A percentile compares a stretch with the other conserved stretches of the same genome.
These are phyloP conservation scores for Drosophila novamexicana DNA, from an alignment of 1,140 invertebrate species.

Conservation along the genomic window DNA sequence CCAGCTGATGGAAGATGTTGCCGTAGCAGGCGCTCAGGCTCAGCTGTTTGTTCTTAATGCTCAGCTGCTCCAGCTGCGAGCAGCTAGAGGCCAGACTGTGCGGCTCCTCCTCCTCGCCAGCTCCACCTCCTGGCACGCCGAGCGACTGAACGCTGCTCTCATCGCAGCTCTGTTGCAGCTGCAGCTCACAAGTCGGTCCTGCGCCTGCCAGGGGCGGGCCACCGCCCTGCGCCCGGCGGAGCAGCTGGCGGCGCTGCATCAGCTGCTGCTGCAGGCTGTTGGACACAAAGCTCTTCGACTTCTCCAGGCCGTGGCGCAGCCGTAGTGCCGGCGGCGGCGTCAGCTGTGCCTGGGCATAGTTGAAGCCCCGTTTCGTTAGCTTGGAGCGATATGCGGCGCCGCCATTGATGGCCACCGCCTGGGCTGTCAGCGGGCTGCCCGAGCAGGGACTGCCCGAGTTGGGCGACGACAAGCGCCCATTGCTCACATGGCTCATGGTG, in stretches of 20 bases:
- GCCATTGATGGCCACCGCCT: constrained; percentile 63
- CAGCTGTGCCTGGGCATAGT: constrained; percentile 78
- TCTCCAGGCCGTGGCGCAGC: constrained; percentile 71
- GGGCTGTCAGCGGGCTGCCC: constrained; percentile 62
- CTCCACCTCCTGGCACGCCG: constrained; percentile 27
- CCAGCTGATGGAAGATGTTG: constrained; percentile 89
- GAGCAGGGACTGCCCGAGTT: constrained; percentile 62
- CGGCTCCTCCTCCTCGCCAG: constrained; percentile 61
- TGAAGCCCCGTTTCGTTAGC: constrained; percentile 85
- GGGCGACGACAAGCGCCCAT: constrained; percentile 40
- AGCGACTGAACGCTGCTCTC: constrained; percentile 51
- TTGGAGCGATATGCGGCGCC: constrained; percentile 51
- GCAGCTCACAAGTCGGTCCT: constrained; percentile 14
- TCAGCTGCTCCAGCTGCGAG: constrained; percentile 59
- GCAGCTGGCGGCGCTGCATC: constrained; percentile 53
- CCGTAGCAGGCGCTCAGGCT: constrained; percentile 70
- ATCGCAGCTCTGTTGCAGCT: constrained; percentile 65
- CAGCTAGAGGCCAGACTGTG: constrained; percentile 24
- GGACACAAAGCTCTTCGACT: constrained; percentile 79
- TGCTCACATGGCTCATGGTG: constrained; percentile 56
- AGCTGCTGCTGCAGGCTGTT: constrained; percentile 73
- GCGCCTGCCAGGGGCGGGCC: constrained; percentile 11
- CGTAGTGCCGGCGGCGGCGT: constrained; percentile 50
- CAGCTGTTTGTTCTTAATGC: constrained; percentile 79
- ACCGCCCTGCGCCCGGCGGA: constrained; percentile 11